Conservation (phyloP, 2,888 invertebrate genomes). For the Apodemia zela region DNA sequence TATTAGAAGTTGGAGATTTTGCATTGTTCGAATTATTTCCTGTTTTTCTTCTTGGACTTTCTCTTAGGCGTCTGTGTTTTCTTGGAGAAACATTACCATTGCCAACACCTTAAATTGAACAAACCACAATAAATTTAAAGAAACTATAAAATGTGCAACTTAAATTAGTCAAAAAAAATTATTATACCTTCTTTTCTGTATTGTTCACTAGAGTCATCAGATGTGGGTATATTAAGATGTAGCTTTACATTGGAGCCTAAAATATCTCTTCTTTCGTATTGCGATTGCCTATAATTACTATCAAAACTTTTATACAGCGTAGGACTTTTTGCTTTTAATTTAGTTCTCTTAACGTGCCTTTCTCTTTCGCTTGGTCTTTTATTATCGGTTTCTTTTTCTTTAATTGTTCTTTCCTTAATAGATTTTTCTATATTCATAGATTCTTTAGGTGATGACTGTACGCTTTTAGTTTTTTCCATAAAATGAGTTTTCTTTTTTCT, state of each 20-base stretch:
- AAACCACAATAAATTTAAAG: constrained; percentile 1
- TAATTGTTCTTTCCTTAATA: constrained; percentile 58
- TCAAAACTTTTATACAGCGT: constrained; percentile 64
- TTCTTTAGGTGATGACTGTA: constrained; percentile 67
- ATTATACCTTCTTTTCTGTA: constrained; percentile 66
- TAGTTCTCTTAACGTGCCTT: constrained; percentile 70
- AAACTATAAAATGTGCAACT: background rate
- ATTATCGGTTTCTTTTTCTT: constrained; percentile 60
- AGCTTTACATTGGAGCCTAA: constrained; percentile 74
- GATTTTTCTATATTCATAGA: constrained; percentile 60
- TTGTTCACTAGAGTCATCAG: constrained; percentile 82
- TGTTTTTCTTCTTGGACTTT: constrained; percentile 84
- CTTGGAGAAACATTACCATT: constrained; percentile 79
- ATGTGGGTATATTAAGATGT: constrained; percentile 78
- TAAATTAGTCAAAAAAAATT: background rate
- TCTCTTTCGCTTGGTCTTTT: constrained; percentile 69
- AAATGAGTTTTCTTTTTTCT: constrained; percentile 75
- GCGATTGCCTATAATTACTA: constrained; percentile 55
- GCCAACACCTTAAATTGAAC: constrained; percentile 47
- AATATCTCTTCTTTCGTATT: constrained; percentile 73
- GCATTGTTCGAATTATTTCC: constrained; percentile 71
- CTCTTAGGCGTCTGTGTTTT: constrained; percentile 82
- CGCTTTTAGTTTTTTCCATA: constrained; percentile 66
- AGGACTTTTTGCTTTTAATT: constrained; percentile 72
- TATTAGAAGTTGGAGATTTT: constrained; percentile 76